These are phyloP conservation scores for Allacma fusca DNA, from an alignment of 2,888 invertebrate genomes.

Conservation along the genomic window DNA sequence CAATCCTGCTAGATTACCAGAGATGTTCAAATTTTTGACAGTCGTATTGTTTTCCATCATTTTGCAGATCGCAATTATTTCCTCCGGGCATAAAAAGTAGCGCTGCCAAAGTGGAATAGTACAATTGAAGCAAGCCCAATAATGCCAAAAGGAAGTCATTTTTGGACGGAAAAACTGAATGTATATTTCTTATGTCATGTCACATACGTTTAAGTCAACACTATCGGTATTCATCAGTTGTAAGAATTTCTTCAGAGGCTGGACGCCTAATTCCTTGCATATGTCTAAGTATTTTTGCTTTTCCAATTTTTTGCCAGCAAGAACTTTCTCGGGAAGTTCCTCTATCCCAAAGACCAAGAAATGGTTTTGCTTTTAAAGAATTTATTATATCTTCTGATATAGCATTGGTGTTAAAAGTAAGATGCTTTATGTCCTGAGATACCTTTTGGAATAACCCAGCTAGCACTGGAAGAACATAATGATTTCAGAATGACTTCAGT, in stretches of 20 bases:
- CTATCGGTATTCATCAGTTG: slow-evolving; percentile 35
- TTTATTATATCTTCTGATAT: no score
- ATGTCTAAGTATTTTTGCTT: slow-evolving; percentile 63
- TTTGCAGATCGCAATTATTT: slow-evolving; percentile 63
- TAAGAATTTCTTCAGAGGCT: slow-evolving; percentile 61
- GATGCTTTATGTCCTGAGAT: no score
- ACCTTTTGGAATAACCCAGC: no score
- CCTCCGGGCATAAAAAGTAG: slow-evolving; percentile 49
- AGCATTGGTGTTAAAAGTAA: no score
- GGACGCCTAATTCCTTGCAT: slow-evolving; percentile 64
- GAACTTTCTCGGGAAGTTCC: slow-evolving; percentile 32
- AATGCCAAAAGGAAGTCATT: no score
- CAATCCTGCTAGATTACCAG: slow-evolving; percentile 49
- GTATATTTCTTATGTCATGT: no score
- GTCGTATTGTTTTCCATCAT: slow-evolving; percentile 64
- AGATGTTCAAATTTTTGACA: slow-evolving; percentile 62
- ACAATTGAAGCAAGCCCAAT: no score
- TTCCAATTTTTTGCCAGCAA: slow-evolving; percentile 62
- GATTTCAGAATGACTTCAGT: no score
- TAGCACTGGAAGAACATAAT: no score
- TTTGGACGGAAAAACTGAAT: no score
- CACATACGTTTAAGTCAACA: slow-evolving; percentile 53
- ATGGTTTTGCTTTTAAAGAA: no score
- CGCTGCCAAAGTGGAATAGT: slow-evolving; percentile 32
- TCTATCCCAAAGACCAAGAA: no score